Conservation (phyloP, 2,797 vertebrate species). For the Acrossocheilus wenchowensis region DNA sequence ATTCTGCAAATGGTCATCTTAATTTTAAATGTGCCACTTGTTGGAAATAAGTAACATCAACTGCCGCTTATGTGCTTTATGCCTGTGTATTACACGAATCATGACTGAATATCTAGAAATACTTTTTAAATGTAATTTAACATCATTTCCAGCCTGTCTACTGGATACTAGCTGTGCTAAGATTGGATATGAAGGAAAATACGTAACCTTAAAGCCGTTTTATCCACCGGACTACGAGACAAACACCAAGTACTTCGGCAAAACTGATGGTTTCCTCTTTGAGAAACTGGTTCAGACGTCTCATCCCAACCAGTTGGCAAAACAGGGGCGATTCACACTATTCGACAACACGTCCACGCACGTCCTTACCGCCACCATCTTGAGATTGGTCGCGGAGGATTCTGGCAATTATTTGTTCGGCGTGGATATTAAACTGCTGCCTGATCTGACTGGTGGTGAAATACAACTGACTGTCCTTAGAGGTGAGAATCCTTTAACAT, state of each 20-base stretch:
- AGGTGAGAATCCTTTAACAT: slow-evolving; percentile 4
- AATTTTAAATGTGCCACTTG: neutral
- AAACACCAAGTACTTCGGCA: slow-evolving; percentile 58
- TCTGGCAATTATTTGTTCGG: slow-evolving; percentile 64
- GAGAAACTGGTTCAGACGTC: slow-evolving; percentile 21
- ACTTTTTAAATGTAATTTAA: neutral
- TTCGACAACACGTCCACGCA: slow-evolving; percentile 64
- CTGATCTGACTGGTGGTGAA: neutral
- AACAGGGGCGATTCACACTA: slow-evolving; percentile 54
- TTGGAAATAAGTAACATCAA: neutral
- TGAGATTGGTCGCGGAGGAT: slow-evolving; percentile 52
- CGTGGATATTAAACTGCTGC: fast-evolving
- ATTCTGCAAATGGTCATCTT: neutral
- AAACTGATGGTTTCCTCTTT: fast-evolving
- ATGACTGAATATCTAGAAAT: neutral
- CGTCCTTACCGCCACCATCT: slow-evolving; percentile 57
- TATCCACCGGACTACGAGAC: slow-evolving; percentile 33
- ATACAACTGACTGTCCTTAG: slow-evolving; percentile 54
- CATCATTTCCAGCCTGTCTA: neutral
- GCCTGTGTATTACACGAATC: neutral
- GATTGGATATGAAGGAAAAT: slow-evolving; percentile 53
- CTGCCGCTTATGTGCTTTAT: neutral
- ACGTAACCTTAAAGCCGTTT: slow-evolving; percentile 45
- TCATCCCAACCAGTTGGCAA: slow-evolving; percentile 44
- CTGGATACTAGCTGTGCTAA: neutral